Percentiles rank a stretch among this genome's conserved stretches.
Conservation (phyloP, 1,140 invertebrate species). For the Tetraneura akinire region DNA sequence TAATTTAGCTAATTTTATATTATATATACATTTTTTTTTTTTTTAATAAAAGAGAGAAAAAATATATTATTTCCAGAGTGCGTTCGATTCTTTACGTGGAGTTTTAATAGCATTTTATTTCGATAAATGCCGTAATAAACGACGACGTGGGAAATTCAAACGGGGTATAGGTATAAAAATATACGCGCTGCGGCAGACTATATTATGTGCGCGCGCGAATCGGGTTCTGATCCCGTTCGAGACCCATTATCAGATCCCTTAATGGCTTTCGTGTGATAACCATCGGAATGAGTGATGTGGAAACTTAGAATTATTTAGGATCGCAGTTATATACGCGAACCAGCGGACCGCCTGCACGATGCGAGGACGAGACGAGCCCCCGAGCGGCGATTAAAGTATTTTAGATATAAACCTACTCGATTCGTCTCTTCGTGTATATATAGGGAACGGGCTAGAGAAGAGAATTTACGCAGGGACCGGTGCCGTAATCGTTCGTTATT, state of each 20-base stretch:
- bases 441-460: neutral
- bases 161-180: conserved; percentile 41
- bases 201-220: too few relatives aligned
- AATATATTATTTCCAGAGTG: neutral
- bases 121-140: conserved; percentile 49
- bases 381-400: conserved; percentile 40
- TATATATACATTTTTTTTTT: too few relatives aligned
- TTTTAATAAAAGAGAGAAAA: too few relatives aligned
- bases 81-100: conserved; percentile 14
- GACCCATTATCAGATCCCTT: conserved; percentile 51
- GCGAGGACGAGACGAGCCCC: neutral
- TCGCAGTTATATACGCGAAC: conserved; percentile 29
- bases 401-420: too few relatives aligned
- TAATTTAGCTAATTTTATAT: conserved; percentile 16
- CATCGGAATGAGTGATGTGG: conserved; percentile 47
- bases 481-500: neutral
- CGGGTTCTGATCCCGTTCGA: conserved; percentile 10
- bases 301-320: conserved; percentile 44
- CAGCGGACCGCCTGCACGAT: too few relatives aligned
- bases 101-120: conserved; percentile 45
- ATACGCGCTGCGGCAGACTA: neutral
- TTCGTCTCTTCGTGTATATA: too few relatives aligned
- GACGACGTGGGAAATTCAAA: conserved; percentile 39
- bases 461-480: neutral
- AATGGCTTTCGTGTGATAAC: conserved; percentile 50